Evolutionary conservation across 1,140 invertebrate species (phyloP).

Genomic region (Drosophila melanogaster): Release_6_plus_ISO1_MT NT_033777.3:16290501-16291000

Average conservation of each 20-base stretch:
- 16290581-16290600: conserved; percentile 63
- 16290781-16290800: conserved; percentile 25
- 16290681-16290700: background rate
- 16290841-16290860: conserved; percentile 9
- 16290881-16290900: background rate
- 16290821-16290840: conserved; percentile 2
- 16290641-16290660: conserved; percentile 12
- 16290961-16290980: background rate
- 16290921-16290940: conserved; percentile 1
- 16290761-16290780: conserved; percentile 10
- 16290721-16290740: conserved; percentile 1
- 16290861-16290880: conserved; percentile 5
- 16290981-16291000: conserved; percentile 59
- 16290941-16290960: conserved; percentile 32
- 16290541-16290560: conserved; percentile 11
- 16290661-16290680: conserved; percentile 41
- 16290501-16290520: conserved; percentile 78
- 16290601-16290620: conserved; percentile 65
- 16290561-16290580: conserved; percentile 61
- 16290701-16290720: conserved; percentile 1
- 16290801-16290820: conserved; percentile 17
- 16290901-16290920: conserved; percentile 3
- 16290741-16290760: conserved; percentile 38
- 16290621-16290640: conserved; percentile 24
- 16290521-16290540: conserved; percentile 30